These are phyloP conservation scores for Nectonema munidae DNA, from an alignment of 2,888 invertebrate species.

Conservation along the genomic window DNA sequence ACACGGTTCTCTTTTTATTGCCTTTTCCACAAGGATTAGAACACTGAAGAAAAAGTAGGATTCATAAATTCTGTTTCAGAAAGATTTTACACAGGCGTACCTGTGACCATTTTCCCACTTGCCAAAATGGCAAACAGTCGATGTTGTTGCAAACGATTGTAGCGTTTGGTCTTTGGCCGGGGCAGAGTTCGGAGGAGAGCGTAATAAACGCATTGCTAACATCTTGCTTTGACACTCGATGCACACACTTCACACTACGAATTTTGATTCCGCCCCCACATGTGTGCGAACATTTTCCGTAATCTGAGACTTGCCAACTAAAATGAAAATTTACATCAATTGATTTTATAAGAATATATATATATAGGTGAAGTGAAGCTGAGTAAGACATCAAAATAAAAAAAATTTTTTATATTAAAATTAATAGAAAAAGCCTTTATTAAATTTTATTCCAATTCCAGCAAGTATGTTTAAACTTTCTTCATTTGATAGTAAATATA, in stretches of 20 bases:
- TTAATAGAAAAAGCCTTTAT: no score
- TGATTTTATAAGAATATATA: not conserved
- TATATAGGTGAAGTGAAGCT: no score
- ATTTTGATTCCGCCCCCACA: conserved; percentile 76
- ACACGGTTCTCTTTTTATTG: no score
- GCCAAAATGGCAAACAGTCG: conserved; percentile 21
- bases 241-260: conserved; percentile 45
- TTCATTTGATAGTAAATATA: no score
- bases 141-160: conserved; percentile 19
- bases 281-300: conserved; percentile 53
- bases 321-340: not conserved
- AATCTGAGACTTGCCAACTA: conserved; percentile 53
- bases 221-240: conserved; percentile 32
- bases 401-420: no score
- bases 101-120: conserved; percentile 20
- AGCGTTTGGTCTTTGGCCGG: conserved; percentile 19
- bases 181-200: conserved; percentile 21
- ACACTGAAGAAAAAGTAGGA: no score
- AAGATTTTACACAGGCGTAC: no score
- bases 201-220: conserved; percentile 18
- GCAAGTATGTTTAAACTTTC: no score
- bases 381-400: no score
- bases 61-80: no score
- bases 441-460: no score
- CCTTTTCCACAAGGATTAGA: no score